phyloP scores from a whole-genome alignment of 2,113 vertebrate genomes.

The Irena cyanogastra region DNA sequence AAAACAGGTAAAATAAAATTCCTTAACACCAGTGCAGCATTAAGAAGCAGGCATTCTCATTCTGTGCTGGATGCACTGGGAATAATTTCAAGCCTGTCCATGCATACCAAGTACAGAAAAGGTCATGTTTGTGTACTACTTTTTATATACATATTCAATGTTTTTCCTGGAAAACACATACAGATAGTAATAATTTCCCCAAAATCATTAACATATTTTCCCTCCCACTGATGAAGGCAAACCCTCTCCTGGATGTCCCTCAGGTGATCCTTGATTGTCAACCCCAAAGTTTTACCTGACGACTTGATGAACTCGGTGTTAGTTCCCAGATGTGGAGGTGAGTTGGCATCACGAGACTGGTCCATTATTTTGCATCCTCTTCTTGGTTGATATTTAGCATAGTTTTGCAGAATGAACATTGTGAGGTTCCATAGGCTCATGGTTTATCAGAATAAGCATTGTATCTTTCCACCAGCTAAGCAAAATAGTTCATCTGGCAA shows the following conservation, averaged over 20 bases:
- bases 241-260: not conserved
- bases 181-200: not conserved
- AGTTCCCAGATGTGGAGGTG: not conserved
- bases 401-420: not conserved
- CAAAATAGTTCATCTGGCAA: not conserved
- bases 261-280: not conserved
- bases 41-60: not conserved
- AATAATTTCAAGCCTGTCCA: rapidly evolving
- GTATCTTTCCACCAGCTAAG: not conserved
- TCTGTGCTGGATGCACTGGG: not conserved
- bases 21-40: not conserved
- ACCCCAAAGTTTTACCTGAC: not conserved
- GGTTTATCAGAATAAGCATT: not conserved
- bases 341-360: not conserved
- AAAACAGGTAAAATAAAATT: not conserved
- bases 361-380: not conserved
- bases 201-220: not conserved
- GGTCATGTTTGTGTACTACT: not conserved
- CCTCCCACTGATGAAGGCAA: not conserved
- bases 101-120: not conserved
- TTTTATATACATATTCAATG: not conserved
- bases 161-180: not conserved
- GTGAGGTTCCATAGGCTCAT: not conserved
- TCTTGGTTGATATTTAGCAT: rapidly evolving
- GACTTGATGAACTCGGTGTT: not conserved